A percentile compares a stretch with the other conserved stretches of the same genome.
phyloP scores from a whole-genome alignment of 2,113 vertebrate genomes.

The Clupea harengus region DNA sequence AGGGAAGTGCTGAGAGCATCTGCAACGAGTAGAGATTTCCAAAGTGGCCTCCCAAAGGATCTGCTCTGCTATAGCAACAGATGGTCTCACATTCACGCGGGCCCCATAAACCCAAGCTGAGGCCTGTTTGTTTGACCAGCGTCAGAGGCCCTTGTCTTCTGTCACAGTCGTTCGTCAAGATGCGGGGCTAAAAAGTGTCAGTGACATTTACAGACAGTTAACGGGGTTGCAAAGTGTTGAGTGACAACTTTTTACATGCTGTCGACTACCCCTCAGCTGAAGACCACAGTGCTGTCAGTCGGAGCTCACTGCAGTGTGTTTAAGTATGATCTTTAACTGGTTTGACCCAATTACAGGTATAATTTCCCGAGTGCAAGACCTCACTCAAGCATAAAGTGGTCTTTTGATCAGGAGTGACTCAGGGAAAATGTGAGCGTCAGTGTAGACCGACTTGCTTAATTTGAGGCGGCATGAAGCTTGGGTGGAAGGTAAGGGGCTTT shows the following conservation, averaged over 20 bases:
- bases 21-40: slow-evolving; percentile 42
- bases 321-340: slow-evolving; percentile 26
- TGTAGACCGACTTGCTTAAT: slow-evolving; percentile 30
- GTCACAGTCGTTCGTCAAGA: not conserved
- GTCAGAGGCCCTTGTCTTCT: not conserved
- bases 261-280: not conserved
- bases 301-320: slow-evolving; percentile 5
- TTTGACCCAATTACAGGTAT: slow-evolving; percentile 35
- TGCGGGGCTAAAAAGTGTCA: not conserved
- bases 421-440: slow-evolving; percentile 40
- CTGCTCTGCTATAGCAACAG: slow-evolving; percentile 26
- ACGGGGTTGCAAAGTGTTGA: not conserved
- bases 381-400: slow-evolving; percentile 37
- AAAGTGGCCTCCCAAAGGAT: slow-evolving; percentile 32
- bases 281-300: not conserved
- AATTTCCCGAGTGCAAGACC: slow-evolving; percentile 1
- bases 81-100: not conserved
- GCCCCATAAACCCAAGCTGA: slow-evolving; percentile 8
- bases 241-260: not conserved
- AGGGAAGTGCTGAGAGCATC: slow-evolving; percentile 21
- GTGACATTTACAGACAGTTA: slow-evolving; percentile 15
- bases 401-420: slow-evolving; percentile 43
- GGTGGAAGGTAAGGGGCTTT: slow-evolving; percentile 40
- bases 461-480: slow-evolving; percentile 45
- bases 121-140: not conserved